Conservation (phyloP, 2,888 invertebrate species). For the Thyatira batis region DNA sequence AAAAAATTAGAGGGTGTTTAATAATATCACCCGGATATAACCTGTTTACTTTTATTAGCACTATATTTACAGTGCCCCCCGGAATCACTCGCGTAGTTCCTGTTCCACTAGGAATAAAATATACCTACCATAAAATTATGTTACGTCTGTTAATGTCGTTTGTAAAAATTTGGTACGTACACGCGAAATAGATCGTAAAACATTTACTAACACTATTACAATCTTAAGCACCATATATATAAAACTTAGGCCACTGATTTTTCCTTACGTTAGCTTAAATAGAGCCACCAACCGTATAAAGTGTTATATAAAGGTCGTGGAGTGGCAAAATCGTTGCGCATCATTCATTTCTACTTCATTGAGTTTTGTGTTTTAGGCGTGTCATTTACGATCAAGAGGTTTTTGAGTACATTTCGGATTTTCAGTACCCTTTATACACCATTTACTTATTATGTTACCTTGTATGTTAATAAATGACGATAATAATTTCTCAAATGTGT, state of each 20-base stretch:
- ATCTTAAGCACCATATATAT: slow-evolving; percentile 5
- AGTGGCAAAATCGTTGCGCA: slow-evolving; percentile 40
- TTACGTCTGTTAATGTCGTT: no score
- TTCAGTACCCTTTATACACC: slow-evolving; percentile 12
- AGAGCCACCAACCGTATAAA: slow-evolving; percentile 25
- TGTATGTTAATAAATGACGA: no score
- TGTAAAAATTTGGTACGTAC: no score
- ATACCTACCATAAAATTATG: no score
- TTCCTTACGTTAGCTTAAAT: slow-evolving; percentile 5
- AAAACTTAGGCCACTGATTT: slow-evolving; percentile 6
- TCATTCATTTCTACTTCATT: slow-evolving; percentile 51
- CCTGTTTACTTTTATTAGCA: no score
- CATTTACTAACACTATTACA: not conserved
- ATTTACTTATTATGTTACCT: not conserved
- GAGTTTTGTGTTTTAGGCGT: slow-evolving; percentile 46
- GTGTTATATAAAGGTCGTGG: slow-evolving; percentile 31
- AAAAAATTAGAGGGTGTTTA: no score
- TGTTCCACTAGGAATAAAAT: no score
- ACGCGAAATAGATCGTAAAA: not conserved
- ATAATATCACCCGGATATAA: no score
- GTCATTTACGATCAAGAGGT: slow-evolving; percentile 40
- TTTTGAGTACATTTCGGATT: slow-evolving; percentile 26
- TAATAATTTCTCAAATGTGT: no score
- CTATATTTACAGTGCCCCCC: no score
- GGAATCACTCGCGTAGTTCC: no score